Percentiles rank a stretch among this genome's conserved stretches.
Evolutionary conservation across 92 coral and sea anemone species (phyloP).

Genomic region (Virgularia gustaviana): DNA sequence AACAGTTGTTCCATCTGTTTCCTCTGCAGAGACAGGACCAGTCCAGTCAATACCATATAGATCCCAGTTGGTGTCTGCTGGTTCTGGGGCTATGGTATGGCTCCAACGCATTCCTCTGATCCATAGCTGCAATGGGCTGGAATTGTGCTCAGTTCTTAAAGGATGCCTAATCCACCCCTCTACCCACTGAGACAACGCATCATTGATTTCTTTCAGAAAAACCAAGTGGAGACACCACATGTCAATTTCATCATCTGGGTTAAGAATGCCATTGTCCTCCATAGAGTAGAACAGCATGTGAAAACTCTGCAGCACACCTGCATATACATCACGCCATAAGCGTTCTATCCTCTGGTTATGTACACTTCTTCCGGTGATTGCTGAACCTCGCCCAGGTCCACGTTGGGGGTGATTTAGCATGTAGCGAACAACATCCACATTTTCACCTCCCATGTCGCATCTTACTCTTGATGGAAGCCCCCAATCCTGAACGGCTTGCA

Average conservation of each 20-base stretch:
- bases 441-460: conserved; percentile 32
- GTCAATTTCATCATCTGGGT: conserved; percentile 31
- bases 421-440: conserved; percentile 23
- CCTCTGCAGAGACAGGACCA: conserved; percentile 26
- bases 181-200: conserved; percentile 4
- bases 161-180: conserved; percentile 32
- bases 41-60: conserved; percentile 24
- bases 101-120: conserved; percentile 29
- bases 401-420: conserved; percentile 22
- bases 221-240: conserved; percentile 28
- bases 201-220: conserved; percentile 21
- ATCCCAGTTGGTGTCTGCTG: conserved; percentile 33
- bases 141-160: conserved; percentile 16
- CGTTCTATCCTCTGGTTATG: conserved; percentile 10
- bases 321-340: conserved; percentile 20
- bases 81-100: conserved; percentile 12
- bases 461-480: conserved; percentile 31
- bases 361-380: conserved; percentile 20
- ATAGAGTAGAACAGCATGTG: conserved; percentile 15
- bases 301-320: conserved; percentile 12
- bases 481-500: conserved; percentile 16
- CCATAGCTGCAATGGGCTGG: conserved; percentile 26
- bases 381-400: conserved; percentile 33
- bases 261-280: conserved; percentile 27
- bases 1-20: conserved; percentile 1